Percentiles rank a stretch among this genome's conserved stretches.
Evolutionary conservation across 37 sponge, comb jelly and placozoan genomes (phyloP).

Genomic region (Agelas oroides): DNA sequence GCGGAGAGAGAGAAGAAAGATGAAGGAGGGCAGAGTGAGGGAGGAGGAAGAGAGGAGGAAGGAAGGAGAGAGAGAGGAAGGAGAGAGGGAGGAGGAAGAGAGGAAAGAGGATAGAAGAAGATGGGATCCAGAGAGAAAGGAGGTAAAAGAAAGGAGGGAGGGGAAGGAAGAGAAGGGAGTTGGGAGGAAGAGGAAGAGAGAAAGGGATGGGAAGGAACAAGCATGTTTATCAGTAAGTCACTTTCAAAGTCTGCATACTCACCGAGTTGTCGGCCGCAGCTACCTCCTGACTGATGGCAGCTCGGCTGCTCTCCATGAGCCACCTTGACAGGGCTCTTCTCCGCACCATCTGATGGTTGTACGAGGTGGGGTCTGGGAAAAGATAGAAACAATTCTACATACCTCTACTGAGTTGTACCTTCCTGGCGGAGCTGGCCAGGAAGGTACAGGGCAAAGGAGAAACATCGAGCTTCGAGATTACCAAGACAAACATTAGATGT

Average conservation of each 20-base stretch:
- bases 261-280: slow-evolving; percentile 3
- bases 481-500: too few species aligned
- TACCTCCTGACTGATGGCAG: slow-evolving; percentile 23
- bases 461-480: too few species aligned
- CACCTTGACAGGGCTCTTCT: slow-evolving; percentile 53
- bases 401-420: too few species aligned
- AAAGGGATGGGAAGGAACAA: background rate
- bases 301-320: slow-evolving; percentile 49
- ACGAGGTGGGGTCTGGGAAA: slow-evolving; percentile 29
- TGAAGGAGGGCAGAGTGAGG: background rate
- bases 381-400: background rate
- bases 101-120: background rate
- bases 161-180: background rate
- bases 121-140: background rate
- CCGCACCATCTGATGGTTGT: slow-evolving; percentile 54
- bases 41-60: background rate
- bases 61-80: background rate
- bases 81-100: background rate
- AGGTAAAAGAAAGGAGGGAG: background rate
- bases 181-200: background rate
- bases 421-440: too few species aligned
- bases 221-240: too few species aligned
- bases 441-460: too few species aligned
- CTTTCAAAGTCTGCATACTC: background rate
- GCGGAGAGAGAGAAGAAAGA: too few species aligned